phyloP scores from a whole-genome alignment of 2,888 invertebrate species.

The Chaitophorus viminalis region DNA sequence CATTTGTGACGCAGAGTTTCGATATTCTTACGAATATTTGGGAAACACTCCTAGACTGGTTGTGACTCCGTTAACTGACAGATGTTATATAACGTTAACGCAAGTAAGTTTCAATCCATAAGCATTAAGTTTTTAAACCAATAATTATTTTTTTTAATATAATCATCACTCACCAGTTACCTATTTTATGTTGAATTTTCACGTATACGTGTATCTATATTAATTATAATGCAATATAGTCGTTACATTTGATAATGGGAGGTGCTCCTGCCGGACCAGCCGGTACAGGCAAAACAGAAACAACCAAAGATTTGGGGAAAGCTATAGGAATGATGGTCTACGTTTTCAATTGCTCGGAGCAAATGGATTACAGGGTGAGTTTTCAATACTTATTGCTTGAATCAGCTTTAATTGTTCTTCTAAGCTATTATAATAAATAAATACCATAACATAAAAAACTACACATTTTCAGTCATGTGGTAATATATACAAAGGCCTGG shows the following conservation, averaged over 20 bases:
- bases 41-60: constrained; percentile 94
- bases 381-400: background rate
- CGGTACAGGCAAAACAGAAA: constrained; percentile 96
- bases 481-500: constrained; percentile 94
- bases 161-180: no score
- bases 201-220: no score
- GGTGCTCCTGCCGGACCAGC: constrained; percentile 97
- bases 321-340: constrained; percentile 96
- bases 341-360: constrained; percentile 96
- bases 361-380: constrained; percentile 90
- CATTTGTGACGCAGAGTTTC: constrained; percentile 93
- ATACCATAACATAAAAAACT: background rate
- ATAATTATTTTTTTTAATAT: background rate
- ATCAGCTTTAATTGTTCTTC: no score
- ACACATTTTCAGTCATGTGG: constrained; percentile 76
- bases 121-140: no score
- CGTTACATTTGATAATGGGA: constrained; percentile 92
- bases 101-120: constrained; percentile 71
- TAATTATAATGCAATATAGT: constrained; percentile 72
- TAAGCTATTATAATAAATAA: background rate
- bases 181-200: background rate
- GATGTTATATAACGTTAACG: constrained; percentile 94
- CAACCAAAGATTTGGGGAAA: constrained; percentile 93
- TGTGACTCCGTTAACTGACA: constrained; percentile 93
- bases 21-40: constrained; percentile 92